phyloP scores from a whole-genome alignment of 1,140 invertebrate species.

The Calycopis cecrops region DNA sequence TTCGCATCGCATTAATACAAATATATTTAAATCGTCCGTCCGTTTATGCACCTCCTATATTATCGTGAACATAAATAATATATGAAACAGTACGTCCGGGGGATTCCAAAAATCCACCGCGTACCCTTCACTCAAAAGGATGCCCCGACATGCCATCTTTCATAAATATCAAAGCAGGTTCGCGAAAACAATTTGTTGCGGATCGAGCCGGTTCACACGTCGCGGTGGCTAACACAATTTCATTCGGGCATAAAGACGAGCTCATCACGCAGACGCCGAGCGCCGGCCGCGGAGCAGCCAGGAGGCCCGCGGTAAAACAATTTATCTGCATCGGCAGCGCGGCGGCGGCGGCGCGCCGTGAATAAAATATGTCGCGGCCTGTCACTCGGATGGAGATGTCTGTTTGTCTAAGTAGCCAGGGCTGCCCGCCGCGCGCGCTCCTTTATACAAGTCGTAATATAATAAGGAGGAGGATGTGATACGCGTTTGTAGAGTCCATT shows the following conservation, averaged over 20 bases:
- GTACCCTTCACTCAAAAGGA: slow-evolving; percentile 57
- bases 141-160: slow-evolving; percentile 53
- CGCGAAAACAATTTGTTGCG: slow-evolving; percentile 63
- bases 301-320: slow-evolving; percentile 69
- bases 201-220: slow-evolving; percentile 56
- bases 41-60: background rate
- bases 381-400: slow-evolving; percentile 55
- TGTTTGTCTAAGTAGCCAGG: slow-evolving; percentile 36
- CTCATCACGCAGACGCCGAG: slow-evolving; percentile 72
- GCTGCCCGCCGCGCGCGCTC: slow-evolving; percentile 22
- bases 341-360: slow-evolving; percentile 64
- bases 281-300: slow-evolving; percentile 56
- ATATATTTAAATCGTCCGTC: slow-evolving; percentile 4
- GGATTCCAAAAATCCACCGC: slow-evolving; percentile 43
- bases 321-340: slow-evolving; percentile 73
- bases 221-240: slow-evolving; percentile 68
- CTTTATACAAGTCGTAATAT: too few relatives aligned
- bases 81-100: slow-evolving; percentile 33
- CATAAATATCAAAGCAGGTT: slow-evolving; percentile 71
- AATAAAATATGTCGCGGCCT: slow-evolving; percentile 73
- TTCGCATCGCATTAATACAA: background rate
- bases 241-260: slow-evolving; percentile 72
- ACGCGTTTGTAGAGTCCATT: too few relatives aligned
- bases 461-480: too few relatives aligned
- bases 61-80: slow-evolving; percentile 27